phyloP scores from a whole-genome alignment of 1,140 invertebrate species.

The Plectrocnemia conspersa region DNA sequence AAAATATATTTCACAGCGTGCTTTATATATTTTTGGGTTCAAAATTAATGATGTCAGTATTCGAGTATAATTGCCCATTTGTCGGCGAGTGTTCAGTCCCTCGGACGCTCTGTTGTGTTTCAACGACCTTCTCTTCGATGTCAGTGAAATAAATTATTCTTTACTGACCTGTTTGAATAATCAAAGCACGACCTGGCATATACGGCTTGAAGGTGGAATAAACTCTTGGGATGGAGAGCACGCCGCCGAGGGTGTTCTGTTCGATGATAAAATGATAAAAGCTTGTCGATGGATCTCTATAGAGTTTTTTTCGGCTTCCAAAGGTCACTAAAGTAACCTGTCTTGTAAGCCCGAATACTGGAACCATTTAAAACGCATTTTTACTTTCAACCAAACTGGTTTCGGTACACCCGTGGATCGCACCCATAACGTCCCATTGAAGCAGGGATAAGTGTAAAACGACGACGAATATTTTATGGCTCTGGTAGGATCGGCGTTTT shows the following conservation, averaged over 20 bases:
- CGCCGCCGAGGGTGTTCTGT: slow-evolving; percentile 7
- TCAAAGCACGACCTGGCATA: slow-evolving; percentile 22
- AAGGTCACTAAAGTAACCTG: slow-evolving; percentile 12
- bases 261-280: not conserved
- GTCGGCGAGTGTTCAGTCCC: too few relatives aligned
- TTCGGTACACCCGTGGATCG: slow-evolving; percentile 21
- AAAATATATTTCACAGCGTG: too few relatives aligned
- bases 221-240: slow-evolving; percentile 13
- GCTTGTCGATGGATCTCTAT: slow-evolving; percentile 11
- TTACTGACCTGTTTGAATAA: slow-evolving; percentile 33
- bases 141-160: slow-evolving; percentile 28
- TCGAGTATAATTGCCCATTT: too few relatives aligned
- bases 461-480: slow-evolving; percentile 18
- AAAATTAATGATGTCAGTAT: too few relatives aligned
- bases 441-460: slow-evolving; percentile 20
- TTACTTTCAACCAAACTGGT: slow-evolving; percentile 34
- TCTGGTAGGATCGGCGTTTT: slow-evolving; percentile 13
- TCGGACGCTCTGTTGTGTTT: not conserved
- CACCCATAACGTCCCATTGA: slow-evolving; percentile 21
- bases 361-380: slow-evolving; percentile 18
- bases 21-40: too few relatives aligned
- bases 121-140: slow-evolving; percentile 19
- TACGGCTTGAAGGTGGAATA: slow-evolving; percentile 23
- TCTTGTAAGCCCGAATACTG: not conserved
- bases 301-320: slow-evolving; percentile 6